These are phyloP conservation scores for Rhipidura dahli DNA, from an alignment of 2,113 vertebrate genomes.

Conservation along the genomic window DNA sequence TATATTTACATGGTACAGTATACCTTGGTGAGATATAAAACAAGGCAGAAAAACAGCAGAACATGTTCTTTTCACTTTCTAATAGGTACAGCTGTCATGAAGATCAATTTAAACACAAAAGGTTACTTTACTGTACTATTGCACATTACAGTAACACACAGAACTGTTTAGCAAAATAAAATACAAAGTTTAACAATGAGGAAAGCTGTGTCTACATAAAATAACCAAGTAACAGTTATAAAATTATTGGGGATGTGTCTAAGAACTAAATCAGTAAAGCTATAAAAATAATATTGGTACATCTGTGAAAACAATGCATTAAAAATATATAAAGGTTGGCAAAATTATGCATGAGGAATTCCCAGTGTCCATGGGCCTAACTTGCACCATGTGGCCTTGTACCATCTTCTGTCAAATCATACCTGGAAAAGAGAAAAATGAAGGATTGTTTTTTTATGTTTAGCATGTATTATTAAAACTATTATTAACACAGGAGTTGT, in stretches of 20 bases:
- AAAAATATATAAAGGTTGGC: constrained; percentile 52
- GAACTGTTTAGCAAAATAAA: constrained; percentile 64
- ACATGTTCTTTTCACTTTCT: neutral
- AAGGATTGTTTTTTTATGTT: neutral
- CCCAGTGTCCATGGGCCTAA: constrained; percentile 55
- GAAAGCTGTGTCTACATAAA: constrained; percentile 64
- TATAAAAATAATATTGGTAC: constrained; percentile 76
- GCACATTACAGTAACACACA: constrained; percentile 57
- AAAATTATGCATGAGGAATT: neutral
- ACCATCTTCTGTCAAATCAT: constrained; percentile 91
- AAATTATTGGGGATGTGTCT: constrained; percentile 52
- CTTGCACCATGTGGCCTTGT: constrained; percentile 62
- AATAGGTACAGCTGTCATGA: neutral
- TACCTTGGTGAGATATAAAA: constrained; percentile 67
- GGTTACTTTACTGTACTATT: constrained; percentile 37
- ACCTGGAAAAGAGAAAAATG: constrained; percentile 74
- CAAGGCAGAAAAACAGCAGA: constrained; percentile 67
- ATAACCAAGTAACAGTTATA: constrained; percentile 60
- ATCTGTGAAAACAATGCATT: constrained; percentile 38
- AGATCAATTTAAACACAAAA: constrained; percentile 18
- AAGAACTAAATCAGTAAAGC: constrained; percentile 68
- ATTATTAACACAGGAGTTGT: neutral
- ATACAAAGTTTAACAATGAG: constrained; percentile 51
- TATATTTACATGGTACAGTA: constrained; percentile 81
- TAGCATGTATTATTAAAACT: neutral